Evolutionary conservation across 2,888 invertebrate genomes (phyloP).

Genomic region (Apodemia hepburni): DNA sequence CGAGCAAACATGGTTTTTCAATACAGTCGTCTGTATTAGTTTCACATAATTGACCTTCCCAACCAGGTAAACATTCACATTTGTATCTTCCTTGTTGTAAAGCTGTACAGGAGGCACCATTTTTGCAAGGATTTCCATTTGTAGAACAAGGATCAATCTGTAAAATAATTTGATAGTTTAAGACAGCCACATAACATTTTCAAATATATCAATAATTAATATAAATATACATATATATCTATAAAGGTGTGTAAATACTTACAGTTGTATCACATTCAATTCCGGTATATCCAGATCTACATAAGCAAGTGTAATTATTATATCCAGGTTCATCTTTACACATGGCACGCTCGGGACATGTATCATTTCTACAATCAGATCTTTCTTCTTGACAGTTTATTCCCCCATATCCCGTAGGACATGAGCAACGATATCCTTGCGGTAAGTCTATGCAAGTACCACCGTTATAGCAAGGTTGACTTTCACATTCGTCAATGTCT

Average conservation of each 20-base stretch:
- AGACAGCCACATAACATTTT: slow-evolving; percentile 12
- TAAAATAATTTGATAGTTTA: slow-evolving; percentile 36
- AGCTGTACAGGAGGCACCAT: slow-evolving; percentile 93
- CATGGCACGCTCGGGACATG: slow-evolving; percentile 97
- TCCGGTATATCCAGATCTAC: slow-evolving; percentile 96
- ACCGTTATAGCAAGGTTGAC: slow-evolving; percentile 95
- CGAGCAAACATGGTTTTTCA: slow-evolving; percentile 94
- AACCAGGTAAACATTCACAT: slow-evolving; percentile 97
- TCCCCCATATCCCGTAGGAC: slow-evolving; percentile 93
- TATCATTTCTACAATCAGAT: slow-evolving; percentile 92
- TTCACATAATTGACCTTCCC: slow-evolving; percentile 98
- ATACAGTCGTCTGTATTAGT: slow-evolving; percentile 96
- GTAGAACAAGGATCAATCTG: slow-evolving; percentile 94
- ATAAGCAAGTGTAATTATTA: slow-evolving; percentile 95
- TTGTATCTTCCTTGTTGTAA: slow-evolving; percentile 95
- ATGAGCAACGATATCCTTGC: slow-evolving; percentile 95
- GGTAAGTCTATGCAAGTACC: slow-evolving; percentile 95
- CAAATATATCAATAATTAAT: not conserved
- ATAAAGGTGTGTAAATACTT: slow-evolving; percentile 40
- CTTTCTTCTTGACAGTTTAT: slow-evolving; percentile 96
- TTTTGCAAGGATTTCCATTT: slow-evolving; percentile 94
- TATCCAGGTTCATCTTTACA: slow-evolving; percentile 96
- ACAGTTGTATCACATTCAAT: slow-evolving; percentile 94
- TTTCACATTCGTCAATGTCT: slow-evolving; percentile 96
- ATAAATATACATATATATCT: not conserved